Evolutionary conservation across 2,888 invertebrate genomes (phyloP).

Genomic region (Amorpha juglandis): DNA sequence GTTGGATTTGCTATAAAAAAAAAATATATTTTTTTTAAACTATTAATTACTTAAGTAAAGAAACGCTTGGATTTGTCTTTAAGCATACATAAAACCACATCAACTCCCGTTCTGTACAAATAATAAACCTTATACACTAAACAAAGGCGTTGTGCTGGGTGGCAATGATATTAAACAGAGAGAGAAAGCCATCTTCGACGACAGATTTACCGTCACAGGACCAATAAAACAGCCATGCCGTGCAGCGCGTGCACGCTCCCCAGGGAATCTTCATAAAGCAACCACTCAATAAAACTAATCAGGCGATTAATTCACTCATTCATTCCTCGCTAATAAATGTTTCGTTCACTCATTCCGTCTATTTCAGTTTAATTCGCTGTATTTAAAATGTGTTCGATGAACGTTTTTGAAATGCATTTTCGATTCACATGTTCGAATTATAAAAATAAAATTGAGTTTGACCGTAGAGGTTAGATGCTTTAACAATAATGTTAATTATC

Average conservation of each 20-base stretch:
- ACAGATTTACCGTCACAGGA: constrained; percentile 15
- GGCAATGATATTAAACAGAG: constrained; percentile 8
- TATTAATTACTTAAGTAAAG: too few relatives aligned
- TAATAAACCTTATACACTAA: not conserved
- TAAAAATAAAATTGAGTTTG: too few relatives aligned
- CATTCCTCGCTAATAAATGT: not conserved
- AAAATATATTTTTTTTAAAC: too few relatives aligned
- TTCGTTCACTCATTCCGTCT: not conserved
- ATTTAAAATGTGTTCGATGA: not conserved
- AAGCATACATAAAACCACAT: not conserved
- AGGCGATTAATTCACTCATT: not conserved
- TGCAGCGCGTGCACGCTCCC: constrained; percentile 9
- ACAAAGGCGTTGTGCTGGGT: constrained; percentile 1
- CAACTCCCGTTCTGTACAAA: not conserved
- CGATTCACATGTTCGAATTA: too few relatives aligned
- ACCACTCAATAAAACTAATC: constrained; percentile 10
- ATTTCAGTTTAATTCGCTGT: not conserved
- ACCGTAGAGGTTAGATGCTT: too few relatives aligned
- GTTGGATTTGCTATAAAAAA: too few relatives aligned
- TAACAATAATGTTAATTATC: too few relatives aligned
- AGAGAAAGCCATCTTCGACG: not conserved
- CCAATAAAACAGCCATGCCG: constrained; percentile 9
- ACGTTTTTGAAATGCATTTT: not conserved
- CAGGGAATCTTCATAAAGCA: not conserved
- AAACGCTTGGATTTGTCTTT: too few relatives aligned